Evolutionary conservation across 2,113 vertebrate genomes (phyloP).

Genomic region (Crotalus horridus): DNA sequence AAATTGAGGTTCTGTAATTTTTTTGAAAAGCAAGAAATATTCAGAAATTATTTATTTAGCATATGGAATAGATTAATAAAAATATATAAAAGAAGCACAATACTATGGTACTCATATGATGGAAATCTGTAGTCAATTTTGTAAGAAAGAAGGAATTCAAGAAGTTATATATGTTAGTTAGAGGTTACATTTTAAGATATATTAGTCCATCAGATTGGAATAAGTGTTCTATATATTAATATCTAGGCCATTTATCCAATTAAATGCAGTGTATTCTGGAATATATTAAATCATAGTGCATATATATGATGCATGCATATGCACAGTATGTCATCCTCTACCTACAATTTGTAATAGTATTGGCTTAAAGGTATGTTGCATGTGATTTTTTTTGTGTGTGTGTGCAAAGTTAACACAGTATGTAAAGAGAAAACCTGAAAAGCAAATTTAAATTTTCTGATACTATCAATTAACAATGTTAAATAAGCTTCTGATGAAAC

Average conservation of each 20-base stretch:
- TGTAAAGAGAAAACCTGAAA: slow-evolving; percentile 3
- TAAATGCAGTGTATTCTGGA: neutral
- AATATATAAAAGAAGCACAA: neutral
- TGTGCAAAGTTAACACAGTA: neutral
- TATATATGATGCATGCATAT: neutral
- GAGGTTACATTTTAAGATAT: neutral
- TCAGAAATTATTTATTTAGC: neutral
- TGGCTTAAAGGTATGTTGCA: neutral
- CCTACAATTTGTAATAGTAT: neutral
- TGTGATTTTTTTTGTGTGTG: neutral
- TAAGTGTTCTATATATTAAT: neutral
- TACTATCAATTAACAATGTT: slow-evolving; percentile 20
- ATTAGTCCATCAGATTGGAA: neutral
- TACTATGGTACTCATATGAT: neutral
- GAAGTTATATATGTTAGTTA: neutral
- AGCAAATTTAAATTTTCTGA: slow-evolving; percentile 3
- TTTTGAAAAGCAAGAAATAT: neutral
- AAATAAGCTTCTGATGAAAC: neutral
- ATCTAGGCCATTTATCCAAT: neutral
- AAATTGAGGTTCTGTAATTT: neutral
- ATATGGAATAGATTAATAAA: neutral
- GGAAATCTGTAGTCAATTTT: neutral
- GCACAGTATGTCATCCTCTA: neutral
- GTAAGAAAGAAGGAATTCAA: neutral
- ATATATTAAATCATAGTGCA: neutral